phyloP scores from a whole-genome alignment of 2,888 invertebrate species.

The Synanthedon tipuliformis region DNA sequence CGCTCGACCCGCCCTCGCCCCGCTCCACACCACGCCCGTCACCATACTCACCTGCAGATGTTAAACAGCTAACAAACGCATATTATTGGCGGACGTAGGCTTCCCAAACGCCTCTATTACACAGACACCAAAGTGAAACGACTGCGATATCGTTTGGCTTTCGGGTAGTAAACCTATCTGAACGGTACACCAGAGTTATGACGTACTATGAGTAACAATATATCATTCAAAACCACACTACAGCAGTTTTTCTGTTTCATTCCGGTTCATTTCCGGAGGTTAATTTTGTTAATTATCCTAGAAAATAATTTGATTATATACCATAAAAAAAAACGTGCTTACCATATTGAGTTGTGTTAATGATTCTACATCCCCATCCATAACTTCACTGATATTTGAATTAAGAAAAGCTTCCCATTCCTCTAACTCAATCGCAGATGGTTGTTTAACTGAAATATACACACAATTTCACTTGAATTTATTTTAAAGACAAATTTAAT shows the following conservation, averaged over 20 bases:
- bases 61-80: too few relatives aligned
- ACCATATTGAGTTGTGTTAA: slow-evolving; percentile 78
- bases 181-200: too few relatives aligned
- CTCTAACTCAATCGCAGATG: slow-evolving; percentile 81
- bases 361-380: slow-evolving; percentile 82
- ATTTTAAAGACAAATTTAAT: neutral
- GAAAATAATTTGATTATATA: neutral
- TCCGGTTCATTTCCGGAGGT: too few relatives aligned
- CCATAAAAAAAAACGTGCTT: slow-evolving; percentile 15
- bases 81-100: too few relatives aligned
- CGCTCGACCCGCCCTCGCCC: slow-evolving; percentile 19
- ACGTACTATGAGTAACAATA: too few relatives aligned
- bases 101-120: too few relatives aligned
- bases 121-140: too few relatives aligned
- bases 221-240: too few relatives aligned
- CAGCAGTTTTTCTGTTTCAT: too few relatives aligned
- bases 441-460: slow-evolving; percentile 48
- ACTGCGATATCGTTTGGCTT: too few relatives aligned
- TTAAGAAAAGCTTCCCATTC: slow-evolving; percentile 89
- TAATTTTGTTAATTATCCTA: neutral
- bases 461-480: neutral
- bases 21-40: slow-evolving; percentile 49
- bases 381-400: slow-evolving; percentile 83
- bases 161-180: too few relatives aligned
- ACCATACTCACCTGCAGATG: slow-evolving; percentile 54